Conservation (phyloP, 2,888 invertebrate genomes). For the Lepeophtheirus nordmannii region DNA sequence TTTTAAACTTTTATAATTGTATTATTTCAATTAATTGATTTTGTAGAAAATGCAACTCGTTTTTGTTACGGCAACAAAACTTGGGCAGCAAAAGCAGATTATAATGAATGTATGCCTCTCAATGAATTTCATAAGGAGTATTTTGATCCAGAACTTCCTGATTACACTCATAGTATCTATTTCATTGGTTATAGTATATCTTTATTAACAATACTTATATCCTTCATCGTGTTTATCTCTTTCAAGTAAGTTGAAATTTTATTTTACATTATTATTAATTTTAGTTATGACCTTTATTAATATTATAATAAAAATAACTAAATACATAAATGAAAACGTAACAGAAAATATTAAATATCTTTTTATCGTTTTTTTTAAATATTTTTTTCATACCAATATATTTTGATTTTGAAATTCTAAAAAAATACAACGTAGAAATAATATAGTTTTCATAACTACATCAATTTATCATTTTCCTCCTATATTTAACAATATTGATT, state of each 20-base stretch:
- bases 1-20: too few species aligned
- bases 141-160: conserved; percentile 32
- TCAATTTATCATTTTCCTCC: too few species aligned
- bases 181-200: conserved; percentile 69
- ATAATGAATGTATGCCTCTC: conserved; percentile 44
- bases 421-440: too few species aligned
- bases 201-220: conserved; percentile 59
- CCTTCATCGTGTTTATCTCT: conserved; percentile 69
- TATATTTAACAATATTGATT: too few species aligned
- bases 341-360: neutral
- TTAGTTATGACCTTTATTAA: conserved; percentile 27
- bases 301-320: neutral
- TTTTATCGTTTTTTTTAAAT: neutral
- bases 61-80: conserved; percentile 58
- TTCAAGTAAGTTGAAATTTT: conserved; percentile 58
- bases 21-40: conserved; percentile 14
- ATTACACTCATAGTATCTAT: conserved; percentile 44
- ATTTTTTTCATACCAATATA: neutral
- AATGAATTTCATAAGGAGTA: conserved; percentile 27
- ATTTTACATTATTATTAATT: neutral
- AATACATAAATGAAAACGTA: neutral
- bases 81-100: conserved; percentile 49
- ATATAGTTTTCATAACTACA: too few species aligned
- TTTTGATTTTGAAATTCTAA: too few species aligned
- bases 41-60: conserved; percentile 69